These are phyloP conservation scores for Orthosia gothica DNA, from an alignment of 2,888 invertebrate genomes.

Conservation along the genomic window DNA sequence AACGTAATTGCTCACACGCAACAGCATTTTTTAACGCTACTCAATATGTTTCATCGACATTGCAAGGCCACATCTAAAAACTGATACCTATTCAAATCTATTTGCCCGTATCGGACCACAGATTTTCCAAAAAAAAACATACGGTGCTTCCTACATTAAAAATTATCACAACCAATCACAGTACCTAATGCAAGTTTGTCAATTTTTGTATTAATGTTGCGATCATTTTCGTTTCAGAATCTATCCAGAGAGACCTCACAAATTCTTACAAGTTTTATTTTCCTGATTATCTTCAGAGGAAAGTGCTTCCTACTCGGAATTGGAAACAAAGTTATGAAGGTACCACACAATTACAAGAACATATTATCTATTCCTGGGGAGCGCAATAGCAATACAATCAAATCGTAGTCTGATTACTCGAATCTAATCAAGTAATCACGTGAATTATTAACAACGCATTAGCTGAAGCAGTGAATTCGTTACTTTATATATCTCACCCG, in stretches of 20 bases:
- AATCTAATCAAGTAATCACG: constrained; percentile 36
- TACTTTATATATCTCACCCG: constrained; percentile 26
- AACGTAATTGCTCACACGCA: constrained; percentile 6
- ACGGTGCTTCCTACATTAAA: too few relatives aligned
- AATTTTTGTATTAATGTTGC: too few relatives aligned
- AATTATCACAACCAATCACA: too few relatives aligned
- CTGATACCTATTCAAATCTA: too few relatives aligned
- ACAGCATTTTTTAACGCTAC: constrained; percentile 9
- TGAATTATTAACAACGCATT: constrained; percentile 50
- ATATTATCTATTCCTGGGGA: not conserved
- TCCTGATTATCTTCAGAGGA: not conserved
- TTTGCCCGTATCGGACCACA: too few relatives aligned
- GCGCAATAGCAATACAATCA: constrained; percentile 13
- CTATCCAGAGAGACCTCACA: too few relatives aligned
- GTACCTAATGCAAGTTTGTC: too few relatives aligned
- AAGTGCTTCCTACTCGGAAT: not conserved
- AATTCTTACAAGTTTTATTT: too few relatives aligned
- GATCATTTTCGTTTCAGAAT: too few relatives aligned
- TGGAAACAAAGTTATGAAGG: too few relatives aligned
- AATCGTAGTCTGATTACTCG: constrained; percentile 22
- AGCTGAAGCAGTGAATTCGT: constrained; percentile 41
- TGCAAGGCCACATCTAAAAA: constrained; percentile 19
- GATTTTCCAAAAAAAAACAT: too few relatives aligned
- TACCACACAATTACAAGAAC: not conserved
- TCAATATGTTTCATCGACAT: constrained; percentile 12